Evolutionary conservation across 1,140 invertebrate species (phyloP).

Genomic region (Drosophila ananassae): DNA sequence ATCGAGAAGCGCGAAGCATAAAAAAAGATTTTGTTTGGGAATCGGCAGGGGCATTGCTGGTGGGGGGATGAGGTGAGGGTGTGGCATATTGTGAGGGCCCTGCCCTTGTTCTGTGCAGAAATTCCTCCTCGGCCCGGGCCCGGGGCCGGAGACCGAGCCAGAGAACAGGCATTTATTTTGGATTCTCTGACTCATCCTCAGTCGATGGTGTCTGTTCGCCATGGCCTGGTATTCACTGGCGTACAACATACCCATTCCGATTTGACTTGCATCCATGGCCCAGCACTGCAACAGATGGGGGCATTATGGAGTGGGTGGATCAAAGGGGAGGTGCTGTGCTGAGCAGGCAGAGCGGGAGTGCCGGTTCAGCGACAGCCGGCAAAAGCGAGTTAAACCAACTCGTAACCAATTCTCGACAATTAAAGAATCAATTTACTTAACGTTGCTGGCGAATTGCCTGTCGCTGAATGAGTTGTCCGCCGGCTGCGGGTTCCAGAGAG

Average conservation of each 20-base stretch:
- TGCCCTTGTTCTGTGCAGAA: conserved; percentile 42
- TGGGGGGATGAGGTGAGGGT: conserved; percentile 6
- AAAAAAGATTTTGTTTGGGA: conserved; percentile 29
- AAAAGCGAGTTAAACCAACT: conserved; percentile 78
- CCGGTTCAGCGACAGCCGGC: conserved; percentile 25
- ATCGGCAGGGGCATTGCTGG: too few relatives aligned
- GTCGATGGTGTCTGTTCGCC: conserved; percentile 33
- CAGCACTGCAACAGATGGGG: conserved; percentile 58
- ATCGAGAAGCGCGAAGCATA: conserved; percentile 21
- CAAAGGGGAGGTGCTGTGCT: not conserved
- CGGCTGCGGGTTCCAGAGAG: conserved; percentile 32
- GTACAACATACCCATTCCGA: conserved; percentile 14
- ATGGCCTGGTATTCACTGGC: conserved; percentile 32
- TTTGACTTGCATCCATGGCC: conserved; percentile 22
- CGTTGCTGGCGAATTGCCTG: conserved; percentile 74
- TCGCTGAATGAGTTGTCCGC: conserved; percentile 45
- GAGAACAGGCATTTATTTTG: conserved; percentile 63
- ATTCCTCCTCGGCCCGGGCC: conserved; percentile 29
- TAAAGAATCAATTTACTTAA: conserved; percentile 82
- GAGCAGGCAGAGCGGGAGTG: not conserved
- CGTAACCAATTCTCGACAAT: conserved; percentile 80
- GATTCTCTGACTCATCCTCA: conserved; percentile 61
- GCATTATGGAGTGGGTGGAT: conserved; percentile 48
- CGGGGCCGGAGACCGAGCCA: too few relatives aligned
- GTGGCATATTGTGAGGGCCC: conserved; percentile 20